Percentiles rank a stretch among this genome's conserved stretches.
phyloP scores from a whole-genome alignment of 2,113 vertebrate genomes.

The Pygoscelis antarcticus region DNA sequence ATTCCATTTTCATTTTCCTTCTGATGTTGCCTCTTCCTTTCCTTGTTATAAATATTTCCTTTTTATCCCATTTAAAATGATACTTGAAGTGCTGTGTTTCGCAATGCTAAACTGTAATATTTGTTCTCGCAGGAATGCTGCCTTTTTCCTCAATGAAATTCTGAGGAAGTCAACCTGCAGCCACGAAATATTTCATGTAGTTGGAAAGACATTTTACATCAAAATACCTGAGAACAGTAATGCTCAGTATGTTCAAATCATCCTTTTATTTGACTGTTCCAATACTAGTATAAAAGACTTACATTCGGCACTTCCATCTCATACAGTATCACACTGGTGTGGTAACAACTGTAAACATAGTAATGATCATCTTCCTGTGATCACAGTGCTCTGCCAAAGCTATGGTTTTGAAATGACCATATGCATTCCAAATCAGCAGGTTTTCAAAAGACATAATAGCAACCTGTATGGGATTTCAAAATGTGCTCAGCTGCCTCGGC shows the following conservation, averaged over 20 bases:
- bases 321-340: fast-evolving
- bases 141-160: not conserved
- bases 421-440: not conserved
- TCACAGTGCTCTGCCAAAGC: not conserved
- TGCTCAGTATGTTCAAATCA: not conserved
- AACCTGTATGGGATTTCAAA: not conserved
- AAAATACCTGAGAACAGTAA: not conserved
- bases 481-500: fast-evolving
- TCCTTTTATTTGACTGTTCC: not conserved
- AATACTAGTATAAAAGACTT: not conserved
- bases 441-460: not conserved
- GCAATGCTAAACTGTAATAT: not conserved
- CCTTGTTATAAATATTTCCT: not conserved
- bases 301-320: not conserved
- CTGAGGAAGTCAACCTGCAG: not conserved
- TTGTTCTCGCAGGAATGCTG: not conserved
- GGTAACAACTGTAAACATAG: not conserved
- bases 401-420: not conserved
- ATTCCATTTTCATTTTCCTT: not conserved
- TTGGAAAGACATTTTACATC: not conserved
- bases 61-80: not conserved
- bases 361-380: not conserved
- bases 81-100: not conserved
- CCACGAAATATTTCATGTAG: not conserved
- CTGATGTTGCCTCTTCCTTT: not conserved